Evolutionary conservation across 2,797 vertebrate genomes (phyloP), one percentile per base, ranked within the genome.

Genomic region (Galago senegalensis): DNA sequence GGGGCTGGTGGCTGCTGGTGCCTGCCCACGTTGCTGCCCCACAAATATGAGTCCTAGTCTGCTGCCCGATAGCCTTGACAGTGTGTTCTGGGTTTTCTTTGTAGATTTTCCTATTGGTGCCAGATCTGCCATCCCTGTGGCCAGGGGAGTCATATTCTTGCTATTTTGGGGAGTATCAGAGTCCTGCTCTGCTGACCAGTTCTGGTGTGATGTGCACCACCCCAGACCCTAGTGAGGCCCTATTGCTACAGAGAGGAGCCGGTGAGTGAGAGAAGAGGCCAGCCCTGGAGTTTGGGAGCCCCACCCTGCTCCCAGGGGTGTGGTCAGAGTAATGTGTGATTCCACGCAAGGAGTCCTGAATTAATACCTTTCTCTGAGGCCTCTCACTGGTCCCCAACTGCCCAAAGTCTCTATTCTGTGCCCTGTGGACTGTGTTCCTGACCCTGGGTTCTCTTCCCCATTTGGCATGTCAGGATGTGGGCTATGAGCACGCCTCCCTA

Each of bases 121-220:
- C 98, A 0, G 99, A 99, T 61, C 98, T 99, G n/a, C 99, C 99
- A 0, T 93, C 98, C 72, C 98, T 99, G 37, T 98, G 94, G n/a
- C 98, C 98, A 0, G 99, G 98, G 16, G 99, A 99, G 97, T 99
- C 98, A 2, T 99, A 99, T 97, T 99, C 99, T 0, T 99, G 99
- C 98, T 99, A 98, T 97, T 99, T 99, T 65, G 98, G 99, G 97
- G 99, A 99, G 76, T 98, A 97, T 27, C 98, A 98, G 97, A 99
- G 99, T 96, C 99, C 99, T 3, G 99, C 99, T 65, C 95, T 98
- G 1, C 81, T 99, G 98, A 99, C 99, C 2, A 97, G 98, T 7
- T 97, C 98, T 1, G 99, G 99, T 49, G 99, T 99, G 95, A 99
- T 98, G 98, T 99, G 99, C 97, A 98, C 97, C 16, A 99, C 99